Evolutionary conservation across 2,797 vertebrate species (phyloP), one percentile per base, ranked within the genome.

Genomic region (Spinus pinus): DNA sequence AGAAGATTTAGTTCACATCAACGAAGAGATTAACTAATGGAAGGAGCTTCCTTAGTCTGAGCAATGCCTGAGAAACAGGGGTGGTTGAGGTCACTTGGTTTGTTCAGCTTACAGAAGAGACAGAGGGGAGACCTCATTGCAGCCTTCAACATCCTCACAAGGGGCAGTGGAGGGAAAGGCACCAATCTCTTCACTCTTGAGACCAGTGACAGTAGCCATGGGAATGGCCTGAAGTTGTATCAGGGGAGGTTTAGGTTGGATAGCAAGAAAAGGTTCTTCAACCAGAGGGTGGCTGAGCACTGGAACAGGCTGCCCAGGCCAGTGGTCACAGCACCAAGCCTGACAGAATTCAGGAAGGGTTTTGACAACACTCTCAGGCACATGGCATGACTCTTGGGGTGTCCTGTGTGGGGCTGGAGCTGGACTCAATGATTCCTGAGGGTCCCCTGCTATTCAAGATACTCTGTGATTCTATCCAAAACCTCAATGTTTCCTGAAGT

Each of bases 131-230:
- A 50, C 8, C 14, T 57, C 37, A 30, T 0, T 62, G 62, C 31
- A 50, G 17, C 10, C 28, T 44, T n/a, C 28, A 57, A 44, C 20
- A 44, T 13, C 17, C 37, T 44, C 28, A 33, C 0, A 0, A 57
- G 21, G 8, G 17, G 9, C 15, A 70, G 44, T 0, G 0, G 3
- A 50, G 10, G 37, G 23, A 12, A 20, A 56, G 24, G 11, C 23
- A 56, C 9, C 2, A 9, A 81, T 12, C 39, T 33, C 37, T 46
- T 73, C 30, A 10, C 21, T 53, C 14, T 20, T 0, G 1, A 18
- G 20, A 75, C 37, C 37, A 37, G 22, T 12, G 35, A 62, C 42
- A 75, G n/a, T 6, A 51, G 7, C 6, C 2, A 0, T 23, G 25
- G 37, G 20, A 44, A 70, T 6, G 17, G 16, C 24, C 28, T 56